These are phyloP conservation scores for Pelodytes ibericus DNA, from an alignment of 2,797 vertebrate species.

Conservation along the genomic window DNA sequence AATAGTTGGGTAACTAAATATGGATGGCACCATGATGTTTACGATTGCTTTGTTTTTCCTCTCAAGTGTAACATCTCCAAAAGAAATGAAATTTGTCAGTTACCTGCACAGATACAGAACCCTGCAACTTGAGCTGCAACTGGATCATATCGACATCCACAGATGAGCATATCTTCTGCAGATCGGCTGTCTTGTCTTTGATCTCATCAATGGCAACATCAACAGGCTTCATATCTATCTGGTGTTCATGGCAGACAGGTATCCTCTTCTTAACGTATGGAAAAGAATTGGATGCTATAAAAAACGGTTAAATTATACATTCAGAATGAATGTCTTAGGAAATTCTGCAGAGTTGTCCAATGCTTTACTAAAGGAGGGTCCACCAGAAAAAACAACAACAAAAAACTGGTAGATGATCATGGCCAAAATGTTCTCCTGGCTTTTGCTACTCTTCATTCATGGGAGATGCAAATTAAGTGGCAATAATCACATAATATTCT, in stretches of 20 bases:
- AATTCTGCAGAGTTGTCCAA: not conserved
- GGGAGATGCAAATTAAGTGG: too few relatives aligned
- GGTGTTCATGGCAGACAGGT: conserved; percentile 85
- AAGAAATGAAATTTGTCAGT: not conserved
- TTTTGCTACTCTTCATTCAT: too few relatives aligned
- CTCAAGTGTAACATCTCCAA: too few relatives aligned
- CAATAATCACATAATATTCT: too few relatives aligned
- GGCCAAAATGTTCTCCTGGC: too few relatives aligned
- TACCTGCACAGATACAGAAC: conserved; percentile 97
- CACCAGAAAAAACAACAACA: too few relatives aligned
- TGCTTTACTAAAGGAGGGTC: too few relatives aligned
- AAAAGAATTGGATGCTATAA: conserved; percentile 84
- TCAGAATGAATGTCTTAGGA: not conserved
- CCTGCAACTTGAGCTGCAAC: conserved; percentile 94
- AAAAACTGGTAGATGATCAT: too few relatives aligned
- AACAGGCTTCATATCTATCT: conserved; percentile 90
- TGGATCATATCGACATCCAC: conserved; percentile 91
- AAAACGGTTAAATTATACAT: not conserved
- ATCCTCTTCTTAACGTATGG: conserved; percentile 97
- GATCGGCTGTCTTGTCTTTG: conserved; percentile 85
- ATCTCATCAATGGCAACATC: conserved; percentile 96
- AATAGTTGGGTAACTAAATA: too few relatives aligned
- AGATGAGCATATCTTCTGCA: conserved; percentile 87
- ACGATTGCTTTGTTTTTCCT: too few relatives aligned
- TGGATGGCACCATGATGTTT: too few relatives aligned